phyloP scores from a whole-genome alignment of 2,113 vertebrate genomes.

The Oncorhynchus gorbuscha region DNA sequence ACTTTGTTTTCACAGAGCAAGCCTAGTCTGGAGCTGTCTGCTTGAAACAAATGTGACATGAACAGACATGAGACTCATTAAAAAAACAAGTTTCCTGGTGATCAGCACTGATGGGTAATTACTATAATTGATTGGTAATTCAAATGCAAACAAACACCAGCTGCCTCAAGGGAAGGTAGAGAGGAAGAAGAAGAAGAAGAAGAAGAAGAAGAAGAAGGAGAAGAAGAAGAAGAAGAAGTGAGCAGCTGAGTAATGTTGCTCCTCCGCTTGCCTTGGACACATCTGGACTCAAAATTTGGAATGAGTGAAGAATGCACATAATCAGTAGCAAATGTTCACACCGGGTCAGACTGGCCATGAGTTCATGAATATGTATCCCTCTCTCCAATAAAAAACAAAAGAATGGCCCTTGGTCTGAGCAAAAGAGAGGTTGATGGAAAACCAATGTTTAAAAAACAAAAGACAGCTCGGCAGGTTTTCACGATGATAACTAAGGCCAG shows the following conservation, averaged over 20 bases:
- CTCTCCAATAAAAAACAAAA: constrained; percentile 6
- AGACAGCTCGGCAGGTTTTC: constrained; percentile 38
- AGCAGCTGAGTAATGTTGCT: constrained; percentile 10
- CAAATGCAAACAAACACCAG: constrained; percentile 54
- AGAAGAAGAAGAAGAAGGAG: too few relatives aligned
- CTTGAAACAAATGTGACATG: constrained; percentile 34
- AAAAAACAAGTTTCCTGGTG: constrained; percentile 23
- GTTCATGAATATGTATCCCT: constrained; percentile 70
- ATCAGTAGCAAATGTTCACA: constrained; percentile 66
- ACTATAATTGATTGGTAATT: constrained; percentile 31
- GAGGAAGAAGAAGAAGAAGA: neutral
- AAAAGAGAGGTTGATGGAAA: constrained; percentile 39
- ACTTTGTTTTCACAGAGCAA: constrained; percentile 32
- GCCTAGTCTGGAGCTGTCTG: constrained; percentile 27
- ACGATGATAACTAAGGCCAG: constrained; percentile 14
- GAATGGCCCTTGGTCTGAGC: constrained; percentile 24
- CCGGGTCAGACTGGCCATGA: constrained; percentile 31
- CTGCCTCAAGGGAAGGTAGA: constrained; percentile 14
- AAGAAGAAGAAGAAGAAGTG: too few relatives aligned
- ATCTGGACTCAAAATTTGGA: constrained; percentile 61
- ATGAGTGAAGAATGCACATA: constrained; percentile 45
- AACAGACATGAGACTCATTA: constrained; percentile 51
- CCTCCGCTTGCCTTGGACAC: constrained; percentile 46
- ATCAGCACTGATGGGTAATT: constrained; percentile 23
- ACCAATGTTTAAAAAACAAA: constrained; percentile 58